These are phyloP conservation scores for Nomada lathburiana DNA, from an alignment of 2,888 invertebrate species.

Conservation along the genomic window DNA sequence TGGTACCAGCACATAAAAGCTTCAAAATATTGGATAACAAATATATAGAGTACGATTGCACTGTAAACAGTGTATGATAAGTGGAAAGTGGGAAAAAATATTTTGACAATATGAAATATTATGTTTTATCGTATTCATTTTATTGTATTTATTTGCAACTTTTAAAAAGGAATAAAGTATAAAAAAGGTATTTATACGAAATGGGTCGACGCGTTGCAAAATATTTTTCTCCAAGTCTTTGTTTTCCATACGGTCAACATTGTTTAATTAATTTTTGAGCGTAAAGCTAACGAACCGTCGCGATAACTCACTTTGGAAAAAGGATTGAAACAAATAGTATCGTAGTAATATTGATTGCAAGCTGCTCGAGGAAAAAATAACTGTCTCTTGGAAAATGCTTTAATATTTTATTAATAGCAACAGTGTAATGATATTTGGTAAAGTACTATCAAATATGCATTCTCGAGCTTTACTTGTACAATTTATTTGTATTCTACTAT, in stretches of 20 bases:
- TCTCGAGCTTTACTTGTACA: neutral
- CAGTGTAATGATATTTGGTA: neutral
- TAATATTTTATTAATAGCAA: neutral
- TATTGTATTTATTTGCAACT: no score
- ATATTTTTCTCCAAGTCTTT: neutral
- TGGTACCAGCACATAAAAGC: no score
- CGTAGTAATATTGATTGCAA: constrained; percentile 14
- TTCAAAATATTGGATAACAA: no score
- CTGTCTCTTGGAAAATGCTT: neutral
- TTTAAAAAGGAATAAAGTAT: neutral
- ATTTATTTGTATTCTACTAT: neutral
- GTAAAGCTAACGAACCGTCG: constrained; percentile 20
- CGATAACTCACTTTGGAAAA: constrained; percentile 10
- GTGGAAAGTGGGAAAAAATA: no score
- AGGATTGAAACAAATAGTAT: constrained; percentile 11
- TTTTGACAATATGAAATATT: no score
- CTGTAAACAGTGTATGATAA: no score
- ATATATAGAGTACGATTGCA: no score
- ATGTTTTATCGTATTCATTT: no score
- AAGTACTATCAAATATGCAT: neutral
- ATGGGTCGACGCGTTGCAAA: neutral
- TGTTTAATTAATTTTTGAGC: constrained; percentile 9
- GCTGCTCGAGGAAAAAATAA: neutral
- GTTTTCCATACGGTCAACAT: neutral
- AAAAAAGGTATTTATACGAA: neutral